These are phyloP conservation scores for Misgurnus mizolepis DNA, from an alignment of 2,113 vertebrate species.

Conservation along the genomic window DNA sequence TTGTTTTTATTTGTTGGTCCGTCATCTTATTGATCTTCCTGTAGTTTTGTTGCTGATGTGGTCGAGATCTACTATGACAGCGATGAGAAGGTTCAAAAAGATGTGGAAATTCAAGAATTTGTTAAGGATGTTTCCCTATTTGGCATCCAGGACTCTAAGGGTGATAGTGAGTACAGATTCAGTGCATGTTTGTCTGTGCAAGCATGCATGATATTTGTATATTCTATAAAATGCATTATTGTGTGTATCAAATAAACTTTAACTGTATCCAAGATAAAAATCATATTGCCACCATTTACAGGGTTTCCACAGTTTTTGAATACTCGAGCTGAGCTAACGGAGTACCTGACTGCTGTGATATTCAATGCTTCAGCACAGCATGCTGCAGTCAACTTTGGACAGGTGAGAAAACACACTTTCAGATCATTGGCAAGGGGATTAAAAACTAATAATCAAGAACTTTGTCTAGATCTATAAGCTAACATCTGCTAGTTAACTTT, in stretches of 20 bases:
- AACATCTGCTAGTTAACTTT: background rate
- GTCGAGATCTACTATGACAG: slow-evolving; percentile 86
- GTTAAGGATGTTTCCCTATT: slow-evolving; percentile 88
- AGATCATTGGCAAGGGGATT: background rate
- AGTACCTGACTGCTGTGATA: slow-evolving; percentile 57
- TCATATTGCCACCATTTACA: slow-evolving; percentile 52
- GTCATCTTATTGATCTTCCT: background rate
- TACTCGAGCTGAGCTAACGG: slow-evolving; percentile 18
- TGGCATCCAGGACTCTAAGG: slow-evolving; percentile 86
- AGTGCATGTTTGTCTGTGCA: background rate
- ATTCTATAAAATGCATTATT: background rate
- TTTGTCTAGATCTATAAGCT: background rate
- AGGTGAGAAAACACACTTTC: slow-evolving; percentile 38
- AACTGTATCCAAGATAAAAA: background rate
- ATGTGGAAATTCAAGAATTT: slow-evolving; percentile 90
- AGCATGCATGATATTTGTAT: background rate
- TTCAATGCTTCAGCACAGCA: slow-evolving; percentile 54
- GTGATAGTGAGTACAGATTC: slow-evolving; percentile 76
- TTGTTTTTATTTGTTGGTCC: background rate
- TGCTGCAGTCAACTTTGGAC: slow-evolving; percentile 48
- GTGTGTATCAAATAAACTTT: too few species aligned
- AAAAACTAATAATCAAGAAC: too few species aligned
- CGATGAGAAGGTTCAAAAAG: slow-evolving; percentile 78
- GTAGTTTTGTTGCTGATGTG: slow-evolving; percentile 86
- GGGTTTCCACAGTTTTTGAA: slow-evolving; percentile 87